phyloP scores from a whole-genome alignment of 35 echinoderm and acorn worm species.

The Chiridota heheva region DNA sequence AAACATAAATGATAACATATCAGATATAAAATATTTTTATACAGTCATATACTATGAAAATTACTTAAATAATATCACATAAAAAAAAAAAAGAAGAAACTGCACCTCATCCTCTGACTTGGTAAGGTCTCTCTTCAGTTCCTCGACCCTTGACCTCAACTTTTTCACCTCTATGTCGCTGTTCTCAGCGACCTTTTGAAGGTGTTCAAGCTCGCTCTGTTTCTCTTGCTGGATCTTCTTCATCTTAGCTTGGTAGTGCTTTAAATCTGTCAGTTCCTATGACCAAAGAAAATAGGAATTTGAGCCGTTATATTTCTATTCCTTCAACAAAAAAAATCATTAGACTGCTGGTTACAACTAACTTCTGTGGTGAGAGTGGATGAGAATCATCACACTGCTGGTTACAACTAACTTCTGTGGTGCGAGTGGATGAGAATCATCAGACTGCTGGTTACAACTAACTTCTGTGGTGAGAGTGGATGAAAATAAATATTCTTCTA shows the following conservation, averaged over 20 bases:
- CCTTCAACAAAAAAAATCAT: not conserved
- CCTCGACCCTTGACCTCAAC: conserved; percentile 75
- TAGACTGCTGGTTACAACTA: not conserved
- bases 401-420: no score
- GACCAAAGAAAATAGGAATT: conserved; percentile 14
- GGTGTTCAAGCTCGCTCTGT: conserved; percentile 72
- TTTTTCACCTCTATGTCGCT: conserved; percentile 87
- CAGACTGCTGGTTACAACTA: no score
- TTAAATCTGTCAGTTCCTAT: conserved; percentile 79
- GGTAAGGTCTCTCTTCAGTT: conserved; percentile 76
- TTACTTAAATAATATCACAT: no score
- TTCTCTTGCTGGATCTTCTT: conserved; percentile 85
- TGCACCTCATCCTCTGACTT: conserved; percentile 94
- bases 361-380: not conserved
- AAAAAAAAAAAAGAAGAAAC: no score
- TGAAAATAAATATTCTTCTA: no score
- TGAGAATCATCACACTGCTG: no score
- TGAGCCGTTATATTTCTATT: no score
- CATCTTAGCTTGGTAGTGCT: conserved; percentile 67
- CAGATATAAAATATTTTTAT: no score
- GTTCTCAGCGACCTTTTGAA: conserved; percentile 58
- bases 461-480: no score
- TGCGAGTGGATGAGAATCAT: no score
- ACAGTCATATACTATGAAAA: no score
- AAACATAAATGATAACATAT: no score